Base-by-base conservation (phyloP, 2,113 vertebrate species). In the Verasper variegatus region DNA sequence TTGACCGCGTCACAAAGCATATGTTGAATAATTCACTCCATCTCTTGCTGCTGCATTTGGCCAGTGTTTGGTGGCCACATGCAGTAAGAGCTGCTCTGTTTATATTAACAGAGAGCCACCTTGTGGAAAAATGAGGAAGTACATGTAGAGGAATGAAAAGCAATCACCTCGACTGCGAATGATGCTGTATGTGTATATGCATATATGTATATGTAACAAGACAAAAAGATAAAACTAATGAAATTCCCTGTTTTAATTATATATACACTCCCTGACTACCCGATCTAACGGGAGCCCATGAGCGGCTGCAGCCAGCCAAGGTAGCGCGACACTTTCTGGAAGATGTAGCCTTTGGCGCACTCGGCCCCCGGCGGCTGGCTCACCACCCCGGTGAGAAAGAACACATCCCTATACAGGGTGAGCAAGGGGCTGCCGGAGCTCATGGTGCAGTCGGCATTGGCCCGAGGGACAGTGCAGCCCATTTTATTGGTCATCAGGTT, bases 301-400 rank as follows among this genome's bases (percentile, higher is more conserved):
- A 92, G 20, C 0, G 75, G 10, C 64, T 78, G 78, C 66, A 95
- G 86, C 95, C 95, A 95, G 65, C 80, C 76, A 14, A 93, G 84
- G 68, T 90, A 74, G 26, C 94, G 93, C 0, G 94, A 95, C 63
- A 95, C 93, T 64, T 94, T 95, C 82, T 94, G 93, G 78, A 93
- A 93, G 69, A 95, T 67, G 76, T 92, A 95, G 1, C 94, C 95
- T 3, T 89, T 76, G 20, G 2, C 73, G 78, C 95, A 95, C 26
- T 92, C 72, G 1, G 82, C 74, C 24, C 71, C 92, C 5, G 67
- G 18, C 0, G 90, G 88, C 59, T 47, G 83, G 82, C 82, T 94
- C 68, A 95, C 73, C 21, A 95, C 68, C 3, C 94, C 95, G 0
- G 94, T 95, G 62, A 95, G 93, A 85, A 92, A 95, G 78, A 93